Evolutionary conservation across 2,797 vertebrate genomes (phyloP), one percentile per base, ranked within the genome.

Genomic region (Megaceryle alcyon): DNA sequence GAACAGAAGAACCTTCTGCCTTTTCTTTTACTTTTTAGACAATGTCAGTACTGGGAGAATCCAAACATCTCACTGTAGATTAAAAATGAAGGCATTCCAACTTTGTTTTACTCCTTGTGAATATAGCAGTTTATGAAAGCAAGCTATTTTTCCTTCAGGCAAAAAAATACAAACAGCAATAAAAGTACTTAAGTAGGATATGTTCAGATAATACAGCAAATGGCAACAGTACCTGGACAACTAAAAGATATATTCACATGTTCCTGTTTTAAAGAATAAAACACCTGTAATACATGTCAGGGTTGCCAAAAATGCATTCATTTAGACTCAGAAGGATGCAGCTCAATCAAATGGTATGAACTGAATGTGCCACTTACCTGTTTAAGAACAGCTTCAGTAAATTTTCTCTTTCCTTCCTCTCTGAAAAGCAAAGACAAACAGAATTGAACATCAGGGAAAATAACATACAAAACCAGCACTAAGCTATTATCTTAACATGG

Each of bases 61-160:
- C 54, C 35, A 90, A 61, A 70, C 13, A 86, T 54, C 66, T 59
- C 0, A 4, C 28, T 46, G 33, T 41, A 61, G 31, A 16, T 60
- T 51, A 80, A 91, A 91, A 86, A 82, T n/a, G 29, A 90, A 88
- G 72, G 29, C n/a, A 71, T 85, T 94, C 17, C 44, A 90, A 56
- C 20, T 66, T 78, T 59, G 25, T 29, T 91, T 95, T 46, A 43
- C 29, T 85, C 26, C 29, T 63, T 68, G 25, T 64, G 44, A 85
- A n/a, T 46, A 11, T 25, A 87, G 53, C 8, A 41, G 12, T 23
- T 70, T 23, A 60, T 53, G 29, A 87, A 86, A 91, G 44, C 48
- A 10, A 86, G 22, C 10, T 63, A 14, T 39, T 64, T 81, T 82
- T 78, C 44, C 53, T 86, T 76, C 3, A 3, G 89, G 35, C 19